Evolutionary conservation across 2,113 vertebrate genomes (phyloP), one percentile per base, ranked within the genome.

Genomic region (Myiozetetes cayanensis): DNA sequence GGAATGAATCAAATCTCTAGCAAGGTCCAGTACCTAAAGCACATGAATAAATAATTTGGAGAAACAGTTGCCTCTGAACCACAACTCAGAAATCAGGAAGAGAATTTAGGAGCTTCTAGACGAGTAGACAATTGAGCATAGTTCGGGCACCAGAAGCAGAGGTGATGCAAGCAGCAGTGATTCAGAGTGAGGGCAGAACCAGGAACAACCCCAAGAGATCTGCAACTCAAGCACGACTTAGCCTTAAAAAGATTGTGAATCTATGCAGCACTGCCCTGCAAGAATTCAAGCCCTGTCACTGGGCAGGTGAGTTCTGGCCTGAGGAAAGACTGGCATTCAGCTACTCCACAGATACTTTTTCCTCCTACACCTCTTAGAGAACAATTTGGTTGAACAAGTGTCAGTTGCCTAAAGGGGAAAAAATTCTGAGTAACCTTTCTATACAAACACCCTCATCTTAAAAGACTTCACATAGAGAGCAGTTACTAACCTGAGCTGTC

Each of bases 141-240:
- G 24, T 83, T 43, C 63, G 24, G 43, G 62, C 18, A 86, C 8
- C 84, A 86, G 76, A 82, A 74, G 27, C 8, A 53, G 46, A 88
- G 25, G 9, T 44, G 41, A 78, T 35, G 3, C 20, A 70, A 88
- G 16, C 70, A 65, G 47, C 46, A 77, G 41, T 13, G 3, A 37
- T 31, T 56, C 71, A 67, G 35, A 15, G 35, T 35, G 47, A 73
- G 19, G 35, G 8, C 53, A 75, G 28, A 63, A 21, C 41, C 63
- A 35, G 27, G 76, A 77, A 30, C 7, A 11, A 67, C 12, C 9
- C 15, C 0, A 0, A 56, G n/a, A 75, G 8, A 66, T 7, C 28
- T 0, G 1, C 6, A 74, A n/a, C 43, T 65, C 9, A 43, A 41
- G 72, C 16, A 39, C 2, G 2, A 12, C 4, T 66, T 33, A 49